phyloP scores from a whole-genome alignment of 1,140 invertebrate species.

The Neotoxoptera formosana region DNA sequence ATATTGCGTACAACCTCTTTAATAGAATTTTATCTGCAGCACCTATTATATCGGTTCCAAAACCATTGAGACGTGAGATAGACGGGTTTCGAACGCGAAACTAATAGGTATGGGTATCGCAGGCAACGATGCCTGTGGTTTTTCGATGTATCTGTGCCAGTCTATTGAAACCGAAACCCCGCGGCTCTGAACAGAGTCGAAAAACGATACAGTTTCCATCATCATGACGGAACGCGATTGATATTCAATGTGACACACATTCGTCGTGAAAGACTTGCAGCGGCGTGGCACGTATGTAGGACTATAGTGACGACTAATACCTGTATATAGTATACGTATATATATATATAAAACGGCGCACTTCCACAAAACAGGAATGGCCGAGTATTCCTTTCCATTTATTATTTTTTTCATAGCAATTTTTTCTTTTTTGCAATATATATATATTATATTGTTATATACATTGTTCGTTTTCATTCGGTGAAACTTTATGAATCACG shows the following conservation, averaged over 20 bases:
- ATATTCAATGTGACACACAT: conserved; percentile 50
- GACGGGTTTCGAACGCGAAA: not conserved
- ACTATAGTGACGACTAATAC: not conserved
- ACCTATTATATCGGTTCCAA: not conserved
- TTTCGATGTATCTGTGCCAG: conserved; percentile 33
- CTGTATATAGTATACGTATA: not conserved
- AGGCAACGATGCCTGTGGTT: not conserved
- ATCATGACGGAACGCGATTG: conserved; percentile 32
- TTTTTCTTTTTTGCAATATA: not conserved
- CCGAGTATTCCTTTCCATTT: conserved; percentile 34
- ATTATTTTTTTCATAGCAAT: not conserved
- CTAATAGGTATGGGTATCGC: not conserved
- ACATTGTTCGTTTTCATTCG: conserved; percentile 55
- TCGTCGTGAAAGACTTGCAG: conserved; percentile 24
- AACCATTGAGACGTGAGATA: not conserved
- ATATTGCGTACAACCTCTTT: conserved; percentile 7
- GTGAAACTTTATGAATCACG: conserved; percentile 49
- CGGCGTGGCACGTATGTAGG: not conserved
- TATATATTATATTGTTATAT: not conserved
- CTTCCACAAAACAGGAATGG: conserved; percentile 52
- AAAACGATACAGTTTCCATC: conserved; percentile 48
- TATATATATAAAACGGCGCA: not conserved
- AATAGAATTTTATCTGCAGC: not conserved
- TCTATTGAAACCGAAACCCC: conserved; percentile 54
- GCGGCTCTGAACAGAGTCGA: not conserved